phyloP scores from a whole-genome alignment of 1,140 invertebrate genomes.

The Zaprionus ghesquierei region DNA sequence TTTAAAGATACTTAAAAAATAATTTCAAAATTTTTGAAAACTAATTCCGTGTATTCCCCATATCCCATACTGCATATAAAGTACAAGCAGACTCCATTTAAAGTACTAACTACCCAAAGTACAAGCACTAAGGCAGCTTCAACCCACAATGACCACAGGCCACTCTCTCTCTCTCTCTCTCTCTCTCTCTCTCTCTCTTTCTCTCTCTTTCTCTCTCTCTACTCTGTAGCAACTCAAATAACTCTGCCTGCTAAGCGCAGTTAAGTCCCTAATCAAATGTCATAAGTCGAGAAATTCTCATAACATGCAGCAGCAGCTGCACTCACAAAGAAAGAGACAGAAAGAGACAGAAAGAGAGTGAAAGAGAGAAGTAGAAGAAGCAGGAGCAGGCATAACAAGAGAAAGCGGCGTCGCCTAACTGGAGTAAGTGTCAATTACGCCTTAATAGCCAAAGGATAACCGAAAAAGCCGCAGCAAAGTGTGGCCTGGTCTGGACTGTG shows the following conservation, averaged over 20 bases:
- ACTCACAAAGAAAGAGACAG: neutral
- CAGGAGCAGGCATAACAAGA: constrained; percentile 17
- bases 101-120: neutral
- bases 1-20: too few relatives aligned
- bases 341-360: neutral
- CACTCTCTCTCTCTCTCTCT: too few relatives aligned
- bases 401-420: constrained; percentile 30
- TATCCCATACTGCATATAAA: too few relatives aligned
- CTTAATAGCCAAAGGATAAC: constrained; percentile 75
- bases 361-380: neutral
- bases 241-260: neutral
- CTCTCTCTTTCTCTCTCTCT: too few relatives aligned
- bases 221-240: neutral
- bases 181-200: too few relatives aligned
- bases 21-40: too few relatives aligned
- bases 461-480: constrained; percentile 77
- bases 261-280: constrained; percentile 1
- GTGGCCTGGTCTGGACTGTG: constrained; percentile 61
- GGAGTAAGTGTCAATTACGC: constrained; percentile 76
- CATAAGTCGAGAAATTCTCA: neutral
- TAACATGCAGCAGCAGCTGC: constrained; percentile 7
- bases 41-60: too few relatives aligned
- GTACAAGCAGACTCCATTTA: neutral
- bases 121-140: constrained; percentile 1
- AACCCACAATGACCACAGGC: neutral